Evolutionary conservation across 1,140 invertebrate genomes (phyloP).

Genomic region (Calliphora vicina): DNA sequence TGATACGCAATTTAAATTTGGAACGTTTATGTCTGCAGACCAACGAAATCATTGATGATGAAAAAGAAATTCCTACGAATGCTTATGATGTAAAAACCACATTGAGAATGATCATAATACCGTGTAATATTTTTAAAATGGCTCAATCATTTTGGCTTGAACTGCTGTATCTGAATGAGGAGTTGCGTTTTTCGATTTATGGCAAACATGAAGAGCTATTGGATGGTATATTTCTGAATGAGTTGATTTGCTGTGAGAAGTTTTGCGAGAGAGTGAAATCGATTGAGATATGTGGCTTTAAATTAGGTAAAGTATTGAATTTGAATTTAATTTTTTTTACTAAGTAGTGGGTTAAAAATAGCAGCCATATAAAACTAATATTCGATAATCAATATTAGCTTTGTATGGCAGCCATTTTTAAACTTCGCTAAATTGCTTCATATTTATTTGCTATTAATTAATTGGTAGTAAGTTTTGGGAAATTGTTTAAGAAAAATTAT

Average conservation of each 20-base stretch:
- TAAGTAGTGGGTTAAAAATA: too few relatives aligned
- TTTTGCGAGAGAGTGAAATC: not conserved
- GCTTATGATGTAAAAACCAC: not conserved
- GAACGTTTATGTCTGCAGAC: not conserved
- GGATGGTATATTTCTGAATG: not conserved
- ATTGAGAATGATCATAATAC: not conserved
- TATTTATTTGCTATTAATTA: too few relatives aligned
- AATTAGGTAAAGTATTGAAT: not conserved
- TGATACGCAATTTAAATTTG: not conserved
- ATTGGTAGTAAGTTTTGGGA: too few relatives aligned
- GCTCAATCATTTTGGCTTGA: slow-evolving; percentile 9
- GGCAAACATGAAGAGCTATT: not conserved
- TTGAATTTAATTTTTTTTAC: too few relatives aligned
- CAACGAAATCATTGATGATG: not conserved
- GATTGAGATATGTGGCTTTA: not conserved
- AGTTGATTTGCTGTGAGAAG: not conserved
- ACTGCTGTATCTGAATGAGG: not conserved
- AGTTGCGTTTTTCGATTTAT: not conserved
- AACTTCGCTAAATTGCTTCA: too few relatives aligned
- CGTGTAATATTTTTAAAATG: not conserved
- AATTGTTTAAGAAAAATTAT: too few relatives aligned
- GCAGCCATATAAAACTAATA: too few relatives aligned
- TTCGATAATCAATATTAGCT: too few relatives aligned
- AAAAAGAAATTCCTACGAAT: not conserved
- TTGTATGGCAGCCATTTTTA: too few relatives aligned